Conservation (phyloP, 2,113 vertebrate genomes). For the Phalacrocorax aristotelis region DNA sequence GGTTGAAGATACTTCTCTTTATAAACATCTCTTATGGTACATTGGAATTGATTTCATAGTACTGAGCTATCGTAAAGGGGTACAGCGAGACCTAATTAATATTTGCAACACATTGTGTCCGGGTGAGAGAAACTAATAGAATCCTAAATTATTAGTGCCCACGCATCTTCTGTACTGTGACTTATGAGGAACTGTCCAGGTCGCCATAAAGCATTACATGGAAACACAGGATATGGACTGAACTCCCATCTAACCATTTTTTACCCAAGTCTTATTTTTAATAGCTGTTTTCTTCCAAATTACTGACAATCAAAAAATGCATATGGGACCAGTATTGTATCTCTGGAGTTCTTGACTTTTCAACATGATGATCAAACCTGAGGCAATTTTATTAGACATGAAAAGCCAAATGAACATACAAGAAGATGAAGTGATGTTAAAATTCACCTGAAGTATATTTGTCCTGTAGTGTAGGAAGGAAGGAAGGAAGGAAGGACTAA, state of each 20-base stretch:
- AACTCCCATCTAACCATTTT: not conserved
- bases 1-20: not conserved
- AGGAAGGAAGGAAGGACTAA: not conserved
- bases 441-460: not conserved
- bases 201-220: not conserved
- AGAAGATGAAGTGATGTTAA: not conserved
- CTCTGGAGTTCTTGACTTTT: not conserved
- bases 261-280: not conserved
- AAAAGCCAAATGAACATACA: not conserved
- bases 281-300: not conserved
- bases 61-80: not conserved
- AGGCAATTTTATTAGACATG: not conserved
- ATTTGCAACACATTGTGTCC: not conserved
- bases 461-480: not conserved
- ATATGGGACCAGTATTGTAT: not conserved
- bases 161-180: not conserved
- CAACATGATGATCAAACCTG: not conserved
- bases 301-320: not conserved
- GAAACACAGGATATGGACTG: not conserved
- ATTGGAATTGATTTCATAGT: not conserved
- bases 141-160: not conserved
- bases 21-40: not conserved
- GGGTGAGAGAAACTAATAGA: not conserved
- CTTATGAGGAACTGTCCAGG: not conserved
- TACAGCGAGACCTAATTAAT: not conserved